Conservation (phyloP, 2,113 vertebrate species). For the Neodontobutis hainanensis region DNA sequence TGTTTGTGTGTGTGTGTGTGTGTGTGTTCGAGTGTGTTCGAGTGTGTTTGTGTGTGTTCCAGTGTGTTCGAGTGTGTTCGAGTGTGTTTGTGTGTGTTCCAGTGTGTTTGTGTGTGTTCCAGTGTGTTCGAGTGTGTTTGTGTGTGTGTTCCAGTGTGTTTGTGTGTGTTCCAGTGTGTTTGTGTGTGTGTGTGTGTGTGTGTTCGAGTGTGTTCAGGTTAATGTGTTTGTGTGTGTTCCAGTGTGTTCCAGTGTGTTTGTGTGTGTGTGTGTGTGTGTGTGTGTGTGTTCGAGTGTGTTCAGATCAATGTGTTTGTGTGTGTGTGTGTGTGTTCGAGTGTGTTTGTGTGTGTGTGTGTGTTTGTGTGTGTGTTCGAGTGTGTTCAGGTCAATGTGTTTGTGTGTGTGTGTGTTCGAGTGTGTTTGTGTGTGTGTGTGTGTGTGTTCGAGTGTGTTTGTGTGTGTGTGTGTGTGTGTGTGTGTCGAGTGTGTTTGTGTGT, state of each 20-base stretch:
- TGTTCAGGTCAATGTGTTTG: no score
- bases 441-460: conserved; percentile 23
- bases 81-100: conserved; percentile 27
- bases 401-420: conserved; percentile 29
- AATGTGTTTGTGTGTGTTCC: no score
- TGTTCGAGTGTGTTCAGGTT: conserved; percentile 30
- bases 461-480: no score
- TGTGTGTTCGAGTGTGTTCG: no score
- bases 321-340: conserved; percentile 29
- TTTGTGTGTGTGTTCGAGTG: conserved; percentile 33
- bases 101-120: conserved; percentile 17
- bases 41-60: conserved; percentile 17
- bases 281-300: conserved; percentile 29
- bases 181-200: no score
- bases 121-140: conserved; percentile 23
- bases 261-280: no score
- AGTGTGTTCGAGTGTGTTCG: no score
- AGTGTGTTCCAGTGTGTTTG: conserved; percentile 22
- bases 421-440: no score
- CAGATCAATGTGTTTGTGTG: no score
- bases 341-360: no score
- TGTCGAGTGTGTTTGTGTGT: conserved; percentile 26
- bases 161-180: conserved; percentile 27
- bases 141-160: conserved; percentile 29
- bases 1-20: no score